Evolutionary conservation across 1,140 invertebrate species (phyloP).

Genomic region (Camponotus pennsylvanicus): DNA sequence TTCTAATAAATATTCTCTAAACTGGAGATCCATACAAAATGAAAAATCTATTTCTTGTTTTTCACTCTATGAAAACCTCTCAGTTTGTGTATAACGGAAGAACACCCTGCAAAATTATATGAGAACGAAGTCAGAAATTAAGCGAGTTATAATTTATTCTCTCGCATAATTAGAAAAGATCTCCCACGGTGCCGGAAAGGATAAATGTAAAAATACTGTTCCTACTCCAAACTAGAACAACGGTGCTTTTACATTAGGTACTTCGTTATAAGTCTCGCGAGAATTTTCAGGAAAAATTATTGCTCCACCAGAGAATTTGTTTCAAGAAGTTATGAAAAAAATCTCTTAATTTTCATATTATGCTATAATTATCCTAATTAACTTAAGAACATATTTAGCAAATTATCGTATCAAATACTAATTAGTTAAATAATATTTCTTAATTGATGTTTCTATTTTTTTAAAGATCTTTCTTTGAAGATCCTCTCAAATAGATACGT

Average conservation of each 20-base stretch:
- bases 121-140: conserved; percentile 6
- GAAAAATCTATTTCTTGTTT: background rate
- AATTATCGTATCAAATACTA: background rate
- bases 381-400: background rate
- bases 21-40: background rate
- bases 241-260: conserved; percentile 47
- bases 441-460: background rate
- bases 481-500: background rate
- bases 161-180: conserved; percentile 39
- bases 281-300: conserved; percentile 49
- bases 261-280: conserved; percentile 48
- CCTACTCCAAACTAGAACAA: conserved; percentile 13
- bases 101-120: conserved; percentile 28
- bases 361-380: conserved; percentile 13
- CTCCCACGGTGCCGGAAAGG: background rate
- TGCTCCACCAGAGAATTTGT: background rate
- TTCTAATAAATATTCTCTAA: background rate
- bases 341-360: background rate
- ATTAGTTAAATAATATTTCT: background rate
- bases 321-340: background rate
- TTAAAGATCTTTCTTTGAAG: background rate
- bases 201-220: conserved; percentile 44
- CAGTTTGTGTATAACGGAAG: background rate
- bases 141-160: conserved; percentile 45
- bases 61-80: background rate